Evolutionary conservation across 2,888 invertebrate genomes (phyloP), one percentile per base, ranked within the genome.

Genomic region (Ichneumon xanthorius): DNA sequence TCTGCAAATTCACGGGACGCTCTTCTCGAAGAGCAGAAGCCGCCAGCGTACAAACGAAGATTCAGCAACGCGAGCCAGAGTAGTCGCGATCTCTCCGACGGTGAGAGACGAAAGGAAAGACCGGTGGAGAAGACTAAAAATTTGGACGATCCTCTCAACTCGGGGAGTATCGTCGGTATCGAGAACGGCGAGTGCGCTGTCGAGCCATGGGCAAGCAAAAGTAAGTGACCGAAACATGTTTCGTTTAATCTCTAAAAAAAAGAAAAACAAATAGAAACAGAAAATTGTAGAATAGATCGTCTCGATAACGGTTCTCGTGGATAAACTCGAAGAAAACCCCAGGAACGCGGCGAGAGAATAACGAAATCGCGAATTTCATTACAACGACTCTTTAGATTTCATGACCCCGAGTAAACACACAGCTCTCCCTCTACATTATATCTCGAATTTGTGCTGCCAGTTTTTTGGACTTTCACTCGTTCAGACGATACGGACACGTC

Each of bases 91-190:
- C 89, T 92, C 65, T 93, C 93, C 0, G 93, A 92, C 37, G 89
- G 89, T 5, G 94, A 94, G 55, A 82, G 87, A 82, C 53, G 87
- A 73, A 91, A 91, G 71, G 88, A 88, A 65, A 90, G 89, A 63
- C 86, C 80, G 2, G 84, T 85, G 6, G 91, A 92, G 9, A 92
- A 91, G 80, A 88, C 82, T 16, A 92, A 92, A 84, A 92, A 90
- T 72, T 80, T 89, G n/a, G 93, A 93, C 30, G 94, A 94, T 84
- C 90, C 91, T 1, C 81, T 90, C 37, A 93, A 91, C 73, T 89
- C 91, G 1, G 93, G 95, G 61, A 96, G 96, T 90, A 92, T 96
- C 61, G 94, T 96, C 70, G 96, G 96, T 68, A 94, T 96, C 81
- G 95, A 95, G 84, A 90, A 91, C 71, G 90, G 90, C 45, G 92